Evolutionary conservation across 2,113 vertebrate species (phyloP).

Genomic region (Numenius arquata): DNA sequence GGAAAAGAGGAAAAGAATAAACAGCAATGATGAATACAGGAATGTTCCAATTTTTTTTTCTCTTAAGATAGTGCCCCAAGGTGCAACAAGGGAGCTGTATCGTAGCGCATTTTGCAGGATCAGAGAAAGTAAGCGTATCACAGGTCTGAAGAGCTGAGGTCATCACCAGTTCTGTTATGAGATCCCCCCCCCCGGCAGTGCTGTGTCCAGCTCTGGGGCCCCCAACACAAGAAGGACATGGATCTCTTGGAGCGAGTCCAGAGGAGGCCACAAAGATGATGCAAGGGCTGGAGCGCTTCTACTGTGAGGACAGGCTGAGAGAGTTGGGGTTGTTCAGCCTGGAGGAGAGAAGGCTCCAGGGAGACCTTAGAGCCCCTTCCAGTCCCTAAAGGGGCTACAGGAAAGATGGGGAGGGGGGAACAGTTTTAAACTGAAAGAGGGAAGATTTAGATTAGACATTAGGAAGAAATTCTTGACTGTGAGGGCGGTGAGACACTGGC

Average conservation of each 20-base stretch:
- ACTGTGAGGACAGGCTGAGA: not conserved
- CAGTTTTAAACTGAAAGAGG: not conserved
- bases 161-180: not conserved
- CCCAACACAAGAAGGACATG: not conserved
- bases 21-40: not conserved
- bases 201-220: not conserved
- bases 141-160: not conserved
- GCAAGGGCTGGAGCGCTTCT: not conserved
- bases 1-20: not conserved
- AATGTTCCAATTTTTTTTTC: not conserved
- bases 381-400: not conserved
- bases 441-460: not conserved
- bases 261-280: not conserved
- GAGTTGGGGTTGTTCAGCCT: not conserved
- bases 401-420: not conserved
- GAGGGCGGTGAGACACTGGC: not conserved
- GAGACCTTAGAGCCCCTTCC: not conserved
- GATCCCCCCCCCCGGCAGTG: not conserved
- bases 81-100: accelerated
- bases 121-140: accelerated
- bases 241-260: not conserved
- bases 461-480: not conserved
- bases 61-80: accelerated
- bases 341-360: not conserved
- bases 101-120: accelerated